Evolutionary conservation across 2,888 invertebrate species (phyloP).

Genomic region (Trichopria drosophilae): DNA sequence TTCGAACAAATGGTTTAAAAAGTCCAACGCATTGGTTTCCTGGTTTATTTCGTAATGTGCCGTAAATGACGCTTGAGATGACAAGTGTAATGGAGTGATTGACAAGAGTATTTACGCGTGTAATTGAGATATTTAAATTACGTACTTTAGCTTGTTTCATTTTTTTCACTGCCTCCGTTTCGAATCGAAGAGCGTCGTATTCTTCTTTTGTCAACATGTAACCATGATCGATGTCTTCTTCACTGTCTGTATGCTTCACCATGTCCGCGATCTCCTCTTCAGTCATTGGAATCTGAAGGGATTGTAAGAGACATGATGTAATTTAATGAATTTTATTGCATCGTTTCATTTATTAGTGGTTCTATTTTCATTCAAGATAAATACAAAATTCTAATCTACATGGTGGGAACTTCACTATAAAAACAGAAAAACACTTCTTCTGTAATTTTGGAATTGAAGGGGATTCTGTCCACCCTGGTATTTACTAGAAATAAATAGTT

Average conservation of each 20-base stretch:
- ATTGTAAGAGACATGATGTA: too few relatives aligned
- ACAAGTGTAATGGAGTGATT: slow-evolving; percentile 1
- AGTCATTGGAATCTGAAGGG: slow-evolving; percentile 38
- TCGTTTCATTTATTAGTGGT: too few relatives aligned
- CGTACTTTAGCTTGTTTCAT: slow-evolving; percentile 65
- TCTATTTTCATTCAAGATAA: too few relatives aligned
- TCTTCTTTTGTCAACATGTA: slow-evolving; percentile 66
- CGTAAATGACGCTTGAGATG: slow-evolving; percentile 12
- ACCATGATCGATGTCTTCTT: slow-evolving; percentile 60
- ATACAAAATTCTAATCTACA: slow-evolving; percentile 3
- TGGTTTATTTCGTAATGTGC: too few relatives aligned
- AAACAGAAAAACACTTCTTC: too few relatives aligned
- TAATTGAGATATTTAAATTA: slow-evolving; percentile 18
- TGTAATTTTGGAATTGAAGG: too few relatives aligned
- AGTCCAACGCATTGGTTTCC: too few relatives aligned
- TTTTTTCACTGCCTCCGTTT: slow-evolving; percentile 65
- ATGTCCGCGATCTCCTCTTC: slow-evolving; percentile 36
- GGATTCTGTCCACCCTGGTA: too few relatives aligned
- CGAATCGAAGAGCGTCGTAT: slow-evolving; percentile 66
- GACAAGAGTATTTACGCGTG: not conserved
- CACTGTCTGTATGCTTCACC: slow-evolving; percentile 55
- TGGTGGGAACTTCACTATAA: too few relatives aligned
- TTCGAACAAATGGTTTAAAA: not conserved
- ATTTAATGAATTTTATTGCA: too few relatives aligned
- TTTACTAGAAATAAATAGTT: too few relatives aligned